Evolutionary conservation across 1,140 invertebrate genomes (phyloP), one percentile per base, ranked within the genome.

Genomic region (Mamestra configurata): DNA sequence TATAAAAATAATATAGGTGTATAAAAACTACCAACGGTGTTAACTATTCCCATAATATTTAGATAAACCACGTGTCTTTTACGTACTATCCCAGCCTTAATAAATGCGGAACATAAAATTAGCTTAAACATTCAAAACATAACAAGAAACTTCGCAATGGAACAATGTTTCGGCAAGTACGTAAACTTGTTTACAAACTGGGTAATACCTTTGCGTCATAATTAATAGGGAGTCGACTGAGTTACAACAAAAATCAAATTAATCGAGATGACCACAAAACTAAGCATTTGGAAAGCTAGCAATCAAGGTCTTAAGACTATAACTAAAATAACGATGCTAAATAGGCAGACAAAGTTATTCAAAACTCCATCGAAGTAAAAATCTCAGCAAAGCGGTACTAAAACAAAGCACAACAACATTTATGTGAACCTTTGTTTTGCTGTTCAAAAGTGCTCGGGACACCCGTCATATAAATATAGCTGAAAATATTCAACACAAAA

Each of bases 401-500:
- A 55, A 57, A 59, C 35, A 73, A 73, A 59, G 31, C 37, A 57
- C 18, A 73, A 18, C 22, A 71, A 73, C 8, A 57, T 72, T 55
- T 15, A 40, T 40, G 18, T 73, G 35, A 73, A 73, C 20, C 71
- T 57, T 59, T 24, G 53, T 73, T 57, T 40, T 73, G 53, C 53
- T 24, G 27, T 73, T 73, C 59, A 76, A 76, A 76, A 49, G 40
- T 64, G 10, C 31, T 73, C 20, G 55, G 37, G 40, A 64, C 73
- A 75, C 51, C 37, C 57, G 55, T 76, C 72, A 49, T 76, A 40
- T 59, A 59, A 46, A 64, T 46, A 61, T 76, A 76, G 55, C 40
- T 72, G 31, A 72, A 79, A 76, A 72, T 61, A 72, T 80, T 55
- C 43, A 49, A 70, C 51, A 68, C 35, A 76, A 81, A 77, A 79